phyloP scores from a whole-genome alignment of 2,113 vertebrate species.

The Notarius quadriscutis region DNA sequence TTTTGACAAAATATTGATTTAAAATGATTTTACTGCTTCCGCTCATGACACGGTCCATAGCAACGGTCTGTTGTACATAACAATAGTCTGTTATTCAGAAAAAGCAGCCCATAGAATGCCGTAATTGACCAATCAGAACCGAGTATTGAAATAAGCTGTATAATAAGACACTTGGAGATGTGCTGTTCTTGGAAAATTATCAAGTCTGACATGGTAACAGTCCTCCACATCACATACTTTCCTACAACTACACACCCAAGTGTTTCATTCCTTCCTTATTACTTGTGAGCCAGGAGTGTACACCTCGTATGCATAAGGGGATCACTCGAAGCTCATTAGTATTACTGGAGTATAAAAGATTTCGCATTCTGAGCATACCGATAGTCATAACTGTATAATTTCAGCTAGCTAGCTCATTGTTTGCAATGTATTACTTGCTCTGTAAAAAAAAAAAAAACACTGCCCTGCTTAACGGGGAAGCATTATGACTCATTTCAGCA shows the following conservation, averaged over 20 bases:
- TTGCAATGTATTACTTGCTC: neutral
- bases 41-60: no score
- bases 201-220: neutral
- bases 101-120: no score
- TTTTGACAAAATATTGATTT: no score
- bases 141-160: no score
- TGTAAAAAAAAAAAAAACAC: slow-evolving; percentile 6
- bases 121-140: no score
- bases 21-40: no score
- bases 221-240: neutral
- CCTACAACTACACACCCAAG: neutral
- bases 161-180: neutral
- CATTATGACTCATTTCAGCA: slow-evolving; percentile 49
- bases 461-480: slow-evolving; percentile 22
- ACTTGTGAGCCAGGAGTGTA: neutral
- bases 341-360: neutral
- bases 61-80: no score
- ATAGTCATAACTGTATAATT: neutral
- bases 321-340: neutral
- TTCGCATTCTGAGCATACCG: neutral
- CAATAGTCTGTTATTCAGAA: no score
- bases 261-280: neutral
- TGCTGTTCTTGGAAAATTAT: neutral
- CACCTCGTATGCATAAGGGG: neutral
- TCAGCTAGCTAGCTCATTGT: slow-evolving; percentile 2